These are phyloP conservation scores for Schrankia costaestrigalis DNA, from an alignment of 2,888 invertebrate species.

Conservation along the genomic window DNA sequence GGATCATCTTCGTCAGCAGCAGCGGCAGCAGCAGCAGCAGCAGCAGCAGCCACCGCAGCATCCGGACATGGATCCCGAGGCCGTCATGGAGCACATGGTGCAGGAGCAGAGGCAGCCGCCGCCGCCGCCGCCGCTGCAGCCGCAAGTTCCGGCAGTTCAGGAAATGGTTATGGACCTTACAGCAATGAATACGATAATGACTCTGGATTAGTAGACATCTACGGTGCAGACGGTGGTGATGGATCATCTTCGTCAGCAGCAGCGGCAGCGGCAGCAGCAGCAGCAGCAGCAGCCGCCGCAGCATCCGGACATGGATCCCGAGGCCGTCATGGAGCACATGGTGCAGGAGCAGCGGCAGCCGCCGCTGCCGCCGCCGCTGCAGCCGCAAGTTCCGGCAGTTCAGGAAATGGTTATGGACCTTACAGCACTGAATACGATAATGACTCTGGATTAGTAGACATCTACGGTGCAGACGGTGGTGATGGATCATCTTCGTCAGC, in stretches of 20 bases:
- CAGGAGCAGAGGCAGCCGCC: neutral
- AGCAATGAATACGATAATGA: neutral
- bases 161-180: neutral
- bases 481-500: slow-evolving; percentile 2
- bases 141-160: neutral
- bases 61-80: neutral
- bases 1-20: neutral
- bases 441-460: neutral
- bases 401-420: neutral
- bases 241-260: slow-evolving; percentile 4
- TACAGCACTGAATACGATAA: neutral
- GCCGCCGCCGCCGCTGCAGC: neutral
- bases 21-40: slow-evolving; percentile 1
- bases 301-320: neutral
- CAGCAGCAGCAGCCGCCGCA: slow-evolving; percentile 7
- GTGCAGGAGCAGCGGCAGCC: neutral
- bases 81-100: no score
- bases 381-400: neutral
- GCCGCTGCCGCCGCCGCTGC: neutral
- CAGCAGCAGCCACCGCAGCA: slow-evolving; percentile 1
- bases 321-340: neutral
- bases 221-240: neutral
- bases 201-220: neutral
- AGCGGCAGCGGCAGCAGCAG: slow-evolving; percentile 5
- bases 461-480: neutral